Evolutionary conservation across 2,113 vertebrate species (phyloP), one percentile per base, ranked within the genome.

Genomic region (Stictonetta naevosa): DNA sequence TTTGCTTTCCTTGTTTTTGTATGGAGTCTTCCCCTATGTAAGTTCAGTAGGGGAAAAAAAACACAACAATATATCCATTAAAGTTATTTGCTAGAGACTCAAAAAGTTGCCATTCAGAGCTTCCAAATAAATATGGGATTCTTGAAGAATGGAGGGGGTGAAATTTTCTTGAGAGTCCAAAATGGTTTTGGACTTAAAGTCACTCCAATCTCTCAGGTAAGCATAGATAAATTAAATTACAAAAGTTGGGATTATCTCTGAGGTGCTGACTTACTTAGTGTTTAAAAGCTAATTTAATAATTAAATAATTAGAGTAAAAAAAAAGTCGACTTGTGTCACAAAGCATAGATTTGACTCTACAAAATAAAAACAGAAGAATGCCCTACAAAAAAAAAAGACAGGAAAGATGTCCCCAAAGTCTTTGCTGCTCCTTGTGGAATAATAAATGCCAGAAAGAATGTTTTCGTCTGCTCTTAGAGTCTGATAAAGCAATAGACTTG

Each of bases 41-140:
- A 46, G 31, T n/a, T 81, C 31, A 59, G 26, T 20, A 58, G 48
- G 73, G 46, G 46, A 7, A 21, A 23, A 6, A 50, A 22, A 95
- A 18, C 16, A 87, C 83, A 92, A 44, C 46, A 46, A 46, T 21
- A 46, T 46, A 85, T 67, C 13, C 2, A 58, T 31, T 80, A 64
- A 20, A 95, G 28, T 75, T 82, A 46, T 40, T 94, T 92, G 34
- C 20, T 62, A 66, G 68, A 46, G 50, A 81, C 33, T 85, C 60
- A 64, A n/a, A 31, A 46, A 73, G 71, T 36, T 92, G 85, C 26
- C 6, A 5, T 80, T 71, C 56, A 50, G 34, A 44, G 63, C 44
- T 94, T 19, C 50, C 58, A 13, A 38, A 26, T 88, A 90, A 96
- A 94, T 79, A 82, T 14, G 53, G 93, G 91, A 92, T 95, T 97